Percentiles rank a stretch among this genome's conserved stretches.
Conservation (phyloP, 2,797 vertebrate genomes). For the Darevskia mixta region DNA sequence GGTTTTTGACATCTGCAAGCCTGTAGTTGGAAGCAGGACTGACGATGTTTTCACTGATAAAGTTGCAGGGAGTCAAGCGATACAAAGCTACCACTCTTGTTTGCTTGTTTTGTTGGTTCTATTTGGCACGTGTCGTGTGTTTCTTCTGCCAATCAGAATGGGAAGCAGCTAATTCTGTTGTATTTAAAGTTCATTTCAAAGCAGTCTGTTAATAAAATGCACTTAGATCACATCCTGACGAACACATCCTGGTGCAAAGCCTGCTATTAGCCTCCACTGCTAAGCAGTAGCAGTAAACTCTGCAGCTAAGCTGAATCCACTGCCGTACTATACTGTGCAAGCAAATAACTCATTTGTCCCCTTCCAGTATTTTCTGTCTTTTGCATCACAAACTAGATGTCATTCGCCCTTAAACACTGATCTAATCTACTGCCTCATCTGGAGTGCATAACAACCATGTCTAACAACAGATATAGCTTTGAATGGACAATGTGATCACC, state of each 20-base stretch:
- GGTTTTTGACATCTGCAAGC: background rate
- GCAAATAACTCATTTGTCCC: constrained; percentile 9
- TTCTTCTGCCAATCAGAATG: background rate
- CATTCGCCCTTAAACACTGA: constrained; percentile 6
- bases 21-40: no score
- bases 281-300: background rate
- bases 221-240: background rate
- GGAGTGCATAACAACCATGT: background rate
- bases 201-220: background rate
- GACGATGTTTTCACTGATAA: background rate
- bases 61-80: background rate
- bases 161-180: background rate
- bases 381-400: background rate
- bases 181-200: background rate
- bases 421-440: constrained; percentile 17
- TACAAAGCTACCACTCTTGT: no score
- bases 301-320: background rate
- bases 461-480: constrained; percentile 4
- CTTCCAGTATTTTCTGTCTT: background rate
- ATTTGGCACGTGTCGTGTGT: background rate
- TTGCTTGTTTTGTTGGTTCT: background rate
- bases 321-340: background rate
- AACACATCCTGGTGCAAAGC: background rate
- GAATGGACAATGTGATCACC: constrained; percentile 17
- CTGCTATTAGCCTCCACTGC: background rate